Conservation (phyloP, 1,140 invertebrate genomes). For the Drosophila tropicalis region DNA sequence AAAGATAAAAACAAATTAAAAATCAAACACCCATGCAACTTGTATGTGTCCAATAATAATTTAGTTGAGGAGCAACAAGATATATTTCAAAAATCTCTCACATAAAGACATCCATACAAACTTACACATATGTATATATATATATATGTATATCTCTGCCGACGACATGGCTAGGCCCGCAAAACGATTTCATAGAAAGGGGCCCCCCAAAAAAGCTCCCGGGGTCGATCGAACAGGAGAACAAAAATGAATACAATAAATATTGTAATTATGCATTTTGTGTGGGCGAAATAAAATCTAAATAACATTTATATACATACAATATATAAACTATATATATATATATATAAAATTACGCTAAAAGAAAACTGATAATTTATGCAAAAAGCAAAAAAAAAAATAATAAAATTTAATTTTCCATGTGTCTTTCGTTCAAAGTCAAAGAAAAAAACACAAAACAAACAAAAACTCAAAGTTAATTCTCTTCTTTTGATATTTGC, state of each 20-base stretch:
- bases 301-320: conserved; percentile 52
- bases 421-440: conserved; percentile 83
- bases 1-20: conserved; percentile 31
- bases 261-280: conserved; percentile 79
- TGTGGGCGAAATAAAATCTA: conserved; percentile 52
- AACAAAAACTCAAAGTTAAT: conserved; percentile 31
- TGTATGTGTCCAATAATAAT: conserved; percentile 68
- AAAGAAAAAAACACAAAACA: conserved; percentile 61
- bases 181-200: background rate
- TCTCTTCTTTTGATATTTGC: conserved; percentile 57
- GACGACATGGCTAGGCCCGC: conserved; percentile 15
- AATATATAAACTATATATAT: conserved; percentile 40
- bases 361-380: conserved; percentile 74
- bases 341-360: conserved; percentile 69
- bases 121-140: no score
- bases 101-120: no score
- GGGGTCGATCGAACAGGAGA: conserved; percentile 13
- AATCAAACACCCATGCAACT: conserved; percentile 49
- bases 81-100: conserved; percentile 43
- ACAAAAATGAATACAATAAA: conserved; percentile 73
- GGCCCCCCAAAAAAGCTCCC: background rate
- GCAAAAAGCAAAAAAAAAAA: conserved; percentile 52
- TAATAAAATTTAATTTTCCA: conserved; percentile 82
- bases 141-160: conserved; percentile 39
- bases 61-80: conserved; percentile 62